Conservation (phyloP, 1,140 invertebrate genomes). For the Neodiprion lecontei region DNA sequence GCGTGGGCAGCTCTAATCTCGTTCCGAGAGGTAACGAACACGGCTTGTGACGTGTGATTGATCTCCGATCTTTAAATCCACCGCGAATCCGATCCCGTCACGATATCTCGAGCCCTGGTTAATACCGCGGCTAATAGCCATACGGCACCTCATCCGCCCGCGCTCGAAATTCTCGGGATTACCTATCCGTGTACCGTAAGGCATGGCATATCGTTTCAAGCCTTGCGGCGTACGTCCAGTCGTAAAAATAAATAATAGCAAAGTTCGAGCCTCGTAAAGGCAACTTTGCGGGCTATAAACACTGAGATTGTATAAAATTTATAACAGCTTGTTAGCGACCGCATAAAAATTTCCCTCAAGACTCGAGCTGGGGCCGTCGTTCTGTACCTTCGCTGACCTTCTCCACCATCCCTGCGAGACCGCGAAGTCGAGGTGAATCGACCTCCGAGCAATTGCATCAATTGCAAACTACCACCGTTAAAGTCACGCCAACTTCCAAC, state of each 20-base stretch:
- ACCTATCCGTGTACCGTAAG: too few relatives aligned
- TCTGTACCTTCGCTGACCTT: too few relatives aligned
- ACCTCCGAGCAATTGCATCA: neutral
- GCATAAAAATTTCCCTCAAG: neutral
- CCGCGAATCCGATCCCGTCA: too few relatives aligned
- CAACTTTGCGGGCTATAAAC: neutral
- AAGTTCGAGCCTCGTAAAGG: neutral
- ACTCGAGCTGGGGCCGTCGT: neutral
- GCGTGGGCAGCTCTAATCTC: constrained; percentile 3
- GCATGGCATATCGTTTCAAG: neutral
- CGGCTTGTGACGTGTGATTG: neutral
- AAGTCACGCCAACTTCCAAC: neutral
- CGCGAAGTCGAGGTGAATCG: neutral
- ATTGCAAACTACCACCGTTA: constrained; percentile 1
- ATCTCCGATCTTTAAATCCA: too few relatives aligned
- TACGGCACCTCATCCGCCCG: neutral
- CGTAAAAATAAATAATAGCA: constrained; percentile 8
- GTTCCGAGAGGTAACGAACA: neutral
- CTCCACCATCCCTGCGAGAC: too few relatives aligned
- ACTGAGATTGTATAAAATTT: constrained; percentile 1
- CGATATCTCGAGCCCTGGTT: too few relatives aligned
- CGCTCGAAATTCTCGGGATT: neutral
- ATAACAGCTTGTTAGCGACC: constrained; percentile 4
- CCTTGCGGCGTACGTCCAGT: neutral
- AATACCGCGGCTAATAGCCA: too few relatives aligned